Conservation (phyloP, 2,888 invertebrate species). For the Tineola bisselliella region DNA sequence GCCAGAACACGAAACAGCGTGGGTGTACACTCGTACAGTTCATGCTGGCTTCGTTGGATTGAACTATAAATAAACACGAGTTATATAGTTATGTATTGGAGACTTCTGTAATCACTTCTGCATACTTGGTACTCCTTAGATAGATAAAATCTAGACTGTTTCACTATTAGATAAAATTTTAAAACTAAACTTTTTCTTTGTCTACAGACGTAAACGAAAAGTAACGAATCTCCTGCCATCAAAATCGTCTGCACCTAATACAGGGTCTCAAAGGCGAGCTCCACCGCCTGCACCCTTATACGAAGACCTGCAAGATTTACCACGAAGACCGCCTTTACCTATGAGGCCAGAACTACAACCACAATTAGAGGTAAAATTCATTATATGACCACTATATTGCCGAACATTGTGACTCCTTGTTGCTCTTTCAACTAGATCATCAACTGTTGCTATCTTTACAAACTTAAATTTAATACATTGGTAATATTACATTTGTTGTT, state of each 20-base stretch:
- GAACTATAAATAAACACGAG: too few species aligned
- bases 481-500: neutral
- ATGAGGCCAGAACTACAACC: constrained; percentile 56
- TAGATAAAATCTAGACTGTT: neutral
- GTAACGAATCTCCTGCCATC: constrained; percentile 86
- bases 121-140: neutral
- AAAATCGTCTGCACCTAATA: constrained; percentile 73
- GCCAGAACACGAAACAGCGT: neutral
- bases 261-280: constrained; percentile 60
- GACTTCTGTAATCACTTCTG: too few species aligned
- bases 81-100: too few species aligned
- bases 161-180: too few species aligned
- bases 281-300: constrained; percentile 74
- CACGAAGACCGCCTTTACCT: constrained; percentile 59
- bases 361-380: constrained; percentile 47
- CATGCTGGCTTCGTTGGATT: too few species aligned
- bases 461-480: neutral
- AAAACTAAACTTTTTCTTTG: constrained; percentile 29
- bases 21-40: neutral
- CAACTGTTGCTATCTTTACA: too few species aligned
- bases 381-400: too few species aligned
- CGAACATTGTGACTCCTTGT: too few species aligned
- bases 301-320: constrained; percentile 80
- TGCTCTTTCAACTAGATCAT: too few species aligned
- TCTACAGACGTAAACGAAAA: constrained; percentile 85